phyloP scores from a whole-genome alignment of 2,113 vertebrate genomes.

The Dascyllus trimaculatus region DNA sequence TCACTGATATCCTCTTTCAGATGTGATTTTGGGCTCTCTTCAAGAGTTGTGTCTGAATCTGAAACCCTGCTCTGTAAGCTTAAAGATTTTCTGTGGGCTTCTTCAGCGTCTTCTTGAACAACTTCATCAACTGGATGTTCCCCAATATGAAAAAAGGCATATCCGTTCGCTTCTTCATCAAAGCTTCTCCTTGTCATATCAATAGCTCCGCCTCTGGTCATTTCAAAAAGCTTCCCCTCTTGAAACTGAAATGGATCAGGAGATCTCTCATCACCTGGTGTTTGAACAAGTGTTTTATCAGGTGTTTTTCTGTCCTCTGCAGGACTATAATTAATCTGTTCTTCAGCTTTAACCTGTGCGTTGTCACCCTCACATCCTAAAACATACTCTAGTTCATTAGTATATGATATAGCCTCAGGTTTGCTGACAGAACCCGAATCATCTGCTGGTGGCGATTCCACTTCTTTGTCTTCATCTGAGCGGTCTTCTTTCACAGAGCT shows the following conservation, averaged over 20 bases:
- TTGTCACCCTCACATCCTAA: slow-evolving; percentile 19
- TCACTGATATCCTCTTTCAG: slow-evolving; percentile 5
- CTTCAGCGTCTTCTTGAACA: slow-evolving; percentile 27
- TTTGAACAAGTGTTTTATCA: slow-evolving; percentile 86
- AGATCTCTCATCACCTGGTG: slow-evolving; percentile 87
- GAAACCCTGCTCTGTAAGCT: slow-evolving; percentile 27
- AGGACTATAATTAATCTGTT: slow-evolving; percentile 86
- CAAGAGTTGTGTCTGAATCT: slow-evolving; percentile 17
- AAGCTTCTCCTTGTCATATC: slow-evolving; percentile 94
- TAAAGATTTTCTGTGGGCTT: slow-evolving; percentile 22
- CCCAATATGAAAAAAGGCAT: slow-evolving; percentile 91
- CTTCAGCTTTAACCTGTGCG: slow-evolving; percentile 86
- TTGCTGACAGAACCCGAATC: background rate
- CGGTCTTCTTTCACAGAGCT: slow-evolving; percentile 12
- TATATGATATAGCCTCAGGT: background rate
- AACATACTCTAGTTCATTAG: slow-evolving; percentile 24
- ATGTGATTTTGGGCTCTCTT: slow-evolving; percentile 23
- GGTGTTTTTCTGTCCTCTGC: slow-evolving; percentile 86
- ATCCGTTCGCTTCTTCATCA: slow-evolving; percentile 87
- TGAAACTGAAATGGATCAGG: slow-evolving; percentile 95
- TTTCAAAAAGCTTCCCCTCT: slow-evolving; percentile 98
- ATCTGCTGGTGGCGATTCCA: slow-evolving; percentile 1
- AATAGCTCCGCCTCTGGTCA: slow-evolving; percentile 98
- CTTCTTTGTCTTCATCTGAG: slow-evolving; percentile 20
- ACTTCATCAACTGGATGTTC: slow-evolving; percentile 73